Base-by-base conservation (phyloP, 2,113 vertebrate genomes). In the Sphyrna mokarran region DNA sequence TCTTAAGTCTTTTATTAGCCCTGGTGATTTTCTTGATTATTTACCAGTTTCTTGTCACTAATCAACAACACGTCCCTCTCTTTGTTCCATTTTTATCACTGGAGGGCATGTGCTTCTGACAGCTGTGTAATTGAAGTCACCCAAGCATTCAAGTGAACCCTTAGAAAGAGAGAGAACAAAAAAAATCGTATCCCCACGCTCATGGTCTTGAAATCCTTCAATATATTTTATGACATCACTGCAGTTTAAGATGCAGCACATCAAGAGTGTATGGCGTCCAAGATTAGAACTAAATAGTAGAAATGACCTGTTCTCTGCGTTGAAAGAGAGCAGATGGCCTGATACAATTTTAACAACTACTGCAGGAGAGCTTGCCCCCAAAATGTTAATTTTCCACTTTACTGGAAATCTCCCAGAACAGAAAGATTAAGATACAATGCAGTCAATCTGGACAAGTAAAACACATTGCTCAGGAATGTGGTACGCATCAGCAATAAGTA, bases 41-140 rank as follows among this genome's bases (percentile, higher is more conserved):
- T 95, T 76, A 54, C 68, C 69, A 72, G 93, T 72, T 72, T 95
- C 93, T 72, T 95, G 66, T 48, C 93, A 95, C 68, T 72, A 54
- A 72, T 95, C 94, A 95, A 72, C 69, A 72, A 40, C 40, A 54
- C 69, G 2, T 95, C 3, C 54, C 69, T 95, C 40, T 72, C 69
- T 94, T 94, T 37, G 91, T 69, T 69, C 63, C 61, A 43, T 69
- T 69, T 23, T 94, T 72, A 37, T 72, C 94, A 95, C 94, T 95
- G 72, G 94, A 76, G 94, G 94, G 94, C 94, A 95, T 95, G 94
- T 95, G 94, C 26, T 54, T 72, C 69, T 72, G 94, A 95, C 68
- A 95, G 68, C 43, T 69, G 9, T 70, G 94, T 95, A 72, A 95
- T 95, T 66, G 13, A 43, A 95, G 40, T 40, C 69, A 29, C 68